Evolutionary conservation across 2,888 invertebrate genomes (phyloP).

Genomic region (Papilio elwesi): DNA sequence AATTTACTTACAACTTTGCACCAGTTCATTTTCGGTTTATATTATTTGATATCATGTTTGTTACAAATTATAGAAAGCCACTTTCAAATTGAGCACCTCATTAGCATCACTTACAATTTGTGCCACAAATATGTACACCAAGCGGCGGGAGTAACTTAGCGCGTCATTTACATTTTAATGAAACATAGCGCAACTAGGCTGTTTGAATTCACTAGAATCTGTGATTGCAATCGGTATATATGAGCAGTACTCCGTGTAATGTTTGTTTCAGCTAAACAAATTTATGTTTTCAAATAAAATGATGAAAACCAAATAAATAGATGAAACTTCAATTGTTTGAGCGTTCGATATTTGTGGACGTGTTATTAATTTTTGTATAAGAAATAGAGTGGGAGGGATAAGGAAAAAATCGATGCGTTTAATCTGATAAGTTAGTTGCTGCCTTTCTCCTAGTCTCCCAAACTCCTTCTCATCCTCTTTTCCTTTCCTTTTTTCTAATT

Average conservation of each 20-base stretch:
- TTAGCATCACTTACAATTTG: slow-evolving; percentile 21
- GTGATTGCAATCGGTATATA: slow-evolving; percentile 29
- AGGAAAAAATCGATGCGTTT: no score
- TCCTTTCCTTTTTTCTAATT: no score
- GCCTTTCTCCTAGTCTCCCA: no score
- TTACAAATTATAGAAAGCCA: background rate
- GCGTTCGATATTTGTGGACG: no score
- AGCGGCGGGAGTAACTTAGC: slow-evolving; percentile 21
- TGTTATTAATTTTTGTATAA: no score
- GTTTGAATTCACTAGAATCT: slow-evolving; percentile 24
- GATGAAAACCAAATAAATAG: background rate
- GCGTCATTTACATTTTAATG: slow-evolving; percentile 29
- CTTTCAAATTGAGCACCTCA: slow-evolving; percentile 2
- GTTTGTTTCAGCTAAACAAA: slow-evolving; percentile 1
- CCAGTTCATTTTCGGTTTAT: no score
- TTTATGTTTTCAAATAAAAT: background rate
- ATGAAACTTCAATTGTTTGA: background rate
- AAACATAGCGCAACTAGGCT: slow-evolving; percentile 18
- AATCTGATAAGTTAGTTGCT: no score
- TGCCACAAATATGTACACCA: slow-evolving; percentile 16
- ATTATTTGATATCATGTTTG: no score
- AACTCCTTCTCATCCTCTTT: no score
- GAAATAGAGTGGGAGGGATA: no score
- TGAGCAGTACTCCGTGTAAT: background rate
- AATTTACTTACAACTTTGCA: no score